These are phyloP conservation scores for Tautogolabrus adspersus DNA, from an alignment of 2,113 vertebrate species.

Conservation along the genomic window DNA sequence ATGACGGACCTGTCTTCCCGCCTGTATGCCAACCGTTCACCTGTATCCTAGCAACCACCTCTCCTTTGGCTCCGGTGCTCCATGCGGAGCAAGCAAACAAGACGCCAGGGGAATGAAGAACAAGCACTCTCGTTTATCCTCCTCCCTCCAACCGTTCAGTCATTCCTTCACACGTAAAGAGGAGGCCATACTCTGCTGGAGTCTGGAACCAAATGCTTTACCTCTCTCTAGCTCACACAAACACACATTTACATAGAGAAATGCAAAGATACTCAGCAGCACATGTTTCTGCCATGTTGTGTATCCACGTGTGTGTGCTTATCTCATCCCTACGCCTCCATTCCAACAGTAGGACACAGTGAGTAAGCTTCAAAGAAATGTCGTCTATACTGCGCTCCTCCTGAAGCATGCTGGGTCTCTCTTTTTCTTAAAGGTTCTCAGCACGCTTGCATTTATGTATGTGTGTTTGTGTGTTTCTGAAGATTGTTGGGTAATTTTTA, in stretches of 20 bases:
- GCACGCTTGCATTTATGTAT: background rate
- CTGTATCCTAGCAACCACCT: conserved; percentile 88
- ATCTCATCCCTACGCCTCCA: conserved; percentile 38
- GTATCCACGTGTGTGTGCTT: conserved; percentile 37
- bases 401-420: conserved; percentile 44
- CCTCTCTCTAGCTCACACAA: conserved; percentile 2
- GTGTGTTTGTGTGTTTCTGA: conserved; percentile 13
- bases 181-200: conserved; percentile 53
- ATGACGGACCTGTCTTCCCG: conserved; percentile 78
- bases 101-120: conserved; percentile 77
- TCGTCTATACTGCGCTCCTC: conserved; percentile 27
- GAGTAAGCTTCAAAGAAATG: conserved; percentile 55
- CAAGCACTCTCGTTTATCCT: conserved; percentile 76
- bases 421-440: conserved; percentile 48
- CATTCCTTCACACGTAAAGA: conserved; percentile 75
- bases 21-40: conserved; percentile 83
- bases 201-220: conserved; percentile 30
- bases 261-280: conserved; percentile 9
- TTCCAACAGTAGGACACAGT: conserved; percentile 50
- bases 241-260: conserved; percentile 7
- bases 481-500: conserved; percentile 45
- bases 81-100: conserved; percentile 78
- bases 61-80: conserved; percentile 78
- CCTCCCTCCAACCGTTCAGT: conserved; percentile 68
- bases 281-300: conserved; percentile 14